Evolutionary conservation across 1,140 invertebrate species (phyloP).

Genomic region (Drosophila sproati): DNA sequence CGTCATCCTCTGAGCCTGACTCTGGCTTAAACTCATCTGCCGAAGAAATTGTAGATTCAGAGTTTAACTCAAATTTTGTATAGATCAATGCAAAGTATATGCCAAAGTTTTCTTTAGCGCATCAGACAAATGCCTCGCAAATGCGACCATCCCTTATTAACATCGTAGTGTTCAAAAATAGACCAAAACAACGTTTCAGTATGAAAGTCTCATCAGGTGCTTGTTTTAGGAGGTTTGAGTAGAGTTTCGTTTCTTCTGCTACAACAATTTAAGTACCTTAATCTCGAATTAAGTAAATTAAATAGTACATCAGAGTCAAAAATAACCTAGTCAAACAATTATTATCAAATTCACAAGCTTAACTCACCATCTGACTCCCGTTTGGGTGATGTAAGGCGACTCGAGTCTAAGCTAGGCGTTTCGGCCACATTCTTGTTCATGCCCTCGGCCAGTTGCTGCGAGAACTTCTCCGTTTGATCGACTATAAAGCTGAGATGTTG

Average conservation of each 20-base stretch:
- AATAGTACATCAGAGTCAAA: too few species aligned
- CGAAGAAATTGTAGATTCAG: neutral
- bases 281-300: too few species aligned
- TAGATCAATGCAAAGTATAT: neutral
- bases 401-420: constrained; percentile 83
- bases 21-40: constrained; percentile 92
- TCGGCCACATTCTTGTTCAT: constrained; percentile 86
- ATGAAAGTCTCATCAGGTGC: constrained; percentile 69
- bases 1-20: constrained; percentile 92
- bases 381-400: constrained; percentile 84
- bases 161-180: constrained; percentile 77
- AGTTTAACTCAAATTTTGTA: constrained; percentile 2
- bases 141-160: constrained; percentile 78
- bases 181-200: constrained; percentile 77
- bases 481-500: constrained; percentile 99
- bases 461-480: constrained; percentile 99
- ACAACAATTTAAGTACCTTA: too few species aligned
- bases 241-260: neutral
- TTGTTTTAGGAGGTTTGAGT: neutral
- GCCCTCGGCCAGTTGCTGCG: constrained; percentile 93
- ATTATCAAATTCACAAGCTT: too few species aligned
- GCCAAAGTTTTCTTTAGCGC: neutral
- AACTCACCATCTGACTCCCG: constrained; percentile 85
- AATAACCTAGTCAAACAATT: too few species aligned
- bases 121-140: constrained; percentile 84